Conservation (phyloP, 1,140 invertebrate genomes). For the Drosophila parabipectinata region DNA sequence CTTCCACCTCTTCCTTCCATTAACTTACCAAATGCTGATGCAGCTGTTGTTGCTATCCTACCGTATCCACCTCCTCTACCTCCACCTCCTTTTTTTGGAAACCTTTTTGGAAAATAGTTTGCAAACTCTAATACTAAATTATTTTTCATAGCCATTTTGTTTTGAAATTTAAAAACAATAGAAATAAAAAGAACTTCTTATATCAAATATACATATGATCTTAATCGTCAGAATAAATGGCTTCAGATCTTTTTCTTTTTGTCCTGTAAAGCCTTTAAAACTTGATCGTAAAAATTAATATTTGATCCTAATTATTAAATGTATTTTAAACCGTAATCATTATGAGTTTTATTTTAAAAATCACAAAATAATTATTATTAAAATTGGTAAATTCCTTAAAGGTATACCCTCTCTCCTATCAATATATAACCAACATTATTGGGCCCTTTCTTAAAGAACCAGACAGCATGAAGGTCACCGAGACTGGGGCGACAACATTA, state of each 20-base stretch:
- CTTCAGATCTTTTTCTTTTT: too few species aligned
- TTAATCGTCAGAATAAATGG: too few species aligned
- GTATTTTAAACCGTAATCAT: neutral
- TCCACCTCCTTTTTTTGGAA: neutral
- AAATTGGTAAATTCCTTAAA: neutral
- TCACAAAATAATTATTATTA: too few species aligned
- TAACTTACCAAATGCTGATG: neutral
- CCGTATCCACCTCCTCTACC: neutral
- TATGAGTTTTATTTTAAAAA: too few species aligned
- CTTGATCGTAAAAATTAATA: neutral
- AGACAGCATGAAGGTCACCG: conserved; percentile 33
- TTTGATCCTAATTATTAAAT: neutral
- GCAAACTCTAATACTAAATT: neutral
- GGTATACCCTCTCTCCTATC: neutral
- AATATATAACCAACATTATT: neutral
- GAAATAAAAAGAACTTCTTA: neutral
- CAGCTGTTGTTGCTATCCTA: neutral
- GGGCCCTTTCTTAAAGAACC: conserved; percentile 4
- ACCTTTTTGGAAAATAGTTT: neutral
- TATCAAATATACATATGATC: too few species aligned
- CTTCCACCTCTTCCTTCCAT: neutral
- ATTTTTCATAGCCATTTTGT: neutral
- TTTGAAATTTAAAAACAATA: neutral
- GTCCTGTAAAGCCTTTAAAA: too few species aligned
- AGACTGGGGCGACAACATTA: conserved; percentile 38